Conservation (phyloP, 2,113 vertebrate species). For the Antechinus flavipes region DNA sequence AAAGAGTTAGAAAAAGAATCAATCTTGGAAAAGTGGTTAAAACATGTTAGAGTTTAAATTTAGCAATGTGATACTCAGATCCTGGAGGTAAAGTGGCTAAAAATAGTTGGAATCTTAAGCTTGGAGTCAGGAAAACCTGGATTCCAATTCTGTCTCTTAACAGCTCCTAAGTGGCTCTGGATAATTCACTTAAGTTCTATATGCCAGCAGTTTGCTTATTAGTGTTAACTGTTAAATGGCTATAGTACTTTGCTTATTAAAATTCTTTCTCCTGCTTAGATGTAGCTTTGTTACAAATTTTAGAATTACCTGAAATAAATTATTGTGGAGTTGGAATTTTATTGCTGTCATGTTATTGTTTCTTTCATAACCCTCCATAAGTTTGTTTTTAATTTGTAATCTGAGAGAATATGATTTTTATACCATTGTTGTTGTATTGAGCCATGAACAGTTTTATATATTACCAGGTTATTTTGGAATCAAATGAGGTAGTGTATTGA, state of each 20-base stretch:
- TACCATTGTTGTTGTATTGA: neutral
- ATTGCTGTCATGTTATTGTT: neutral
- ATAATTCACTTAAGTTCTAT: neutral
- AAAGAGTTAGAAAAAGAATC: neutral
- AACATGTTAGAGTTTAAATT: neutral
- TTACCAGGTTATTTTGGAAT: neutral
- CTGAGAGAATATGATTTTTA: neutral
- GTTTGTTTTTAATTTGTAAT: neutral
- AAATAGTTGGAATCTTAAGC: neutral
- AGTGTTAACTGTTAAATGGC: neutral
- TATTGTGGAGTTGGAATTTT: neutral
- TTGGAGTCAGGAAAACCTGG: neutral
- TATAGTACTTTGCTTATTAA: neutral
- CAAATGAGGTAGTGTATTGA: neutral
- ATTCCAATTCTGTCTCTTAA: neutral
- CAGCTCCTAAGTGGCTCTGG: neutral
- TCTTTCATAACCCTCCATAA: neutral
- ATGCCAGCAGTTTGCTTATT: neutral
- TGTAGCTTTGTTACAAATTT: neutral
- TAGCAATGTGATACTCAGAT: neutral
- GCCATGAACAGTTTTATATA: neutral
- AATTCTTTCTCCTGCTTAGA: conserved; percentile 1
- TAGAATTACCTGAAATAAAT: conserved; percentile 7
- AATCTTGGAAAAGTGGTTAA: neutral
- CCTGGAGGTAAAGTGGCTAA: neutral